These are phyloP conservation scores for Remorina albescens DNA, from an alignment of 2,797 vertebrate genomes.

Conservation along the genomic window DNA sequence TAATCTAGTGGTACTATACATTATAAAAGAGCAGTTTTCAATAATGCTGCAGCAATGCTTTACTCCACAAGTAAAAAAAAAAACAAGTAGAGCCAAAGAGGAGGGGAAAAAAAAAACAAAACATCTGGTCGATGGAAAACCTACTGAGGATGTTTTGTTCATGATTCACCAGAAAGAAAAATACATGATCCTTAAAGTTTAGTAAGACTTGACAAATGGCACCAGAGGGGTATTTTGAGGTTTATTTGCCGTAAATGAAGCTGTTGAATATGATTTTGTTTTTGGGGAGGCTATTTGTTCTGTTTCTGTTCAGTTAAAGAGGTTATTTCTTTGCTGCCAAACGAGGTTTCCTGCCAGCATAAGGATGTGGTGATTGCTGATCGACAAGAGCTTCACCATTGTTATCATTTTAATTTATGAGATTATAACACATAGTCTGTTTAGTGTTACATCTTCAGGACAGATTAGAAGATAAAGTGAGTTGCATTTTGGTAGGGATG, in stretches of 20 bases:
- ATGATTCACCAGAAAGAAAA: neutral
- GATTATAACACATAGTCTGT: too few relatives aligned
- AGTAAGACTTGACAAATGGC: neutral
- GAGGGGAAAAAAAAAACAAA: neutral
- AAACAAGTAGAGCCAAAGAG: too few relatives aligned
- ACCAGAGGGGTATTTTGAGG: neutral
- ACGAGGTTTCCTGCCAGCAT: too few relatives aligned
- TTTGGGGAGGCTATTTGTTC: neutral
- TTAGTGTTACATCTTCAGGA: too few relatives aligned
- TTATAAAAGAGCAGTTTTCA: constrained; percentile 83
- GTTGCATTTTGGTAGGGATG: too few relatives aligned
- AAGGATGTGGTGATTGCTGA: neutral
- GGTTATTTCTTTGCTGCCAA: too few relatives aligned
- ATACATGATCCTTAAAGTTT: neutral
- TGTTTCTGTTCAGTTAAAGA: neutral
- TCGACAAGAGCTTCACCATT: too few relatives aligned
- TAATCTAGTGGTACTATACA: constrained; percentile 87
- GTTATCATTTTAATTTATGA: too few relatives aligned
- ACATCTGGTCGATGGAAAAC: constrained; percentile 7
- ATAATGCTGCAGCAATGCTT: constrained; percentile 67
- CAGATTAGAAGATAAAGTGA: too few relatives aligned
- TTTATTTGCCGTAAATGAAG: neutral
- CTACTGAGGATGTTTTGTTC: constrained; percentile 1
- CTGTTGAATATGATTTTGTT: neutral
- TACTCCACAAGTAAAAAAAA: constrained; percentile 20